These are phyloP conservation scores for Coecobrya sp. DNA, from an alignment of 2,888 invertebrate genomes.

Conservation along the genomic window DNA sequence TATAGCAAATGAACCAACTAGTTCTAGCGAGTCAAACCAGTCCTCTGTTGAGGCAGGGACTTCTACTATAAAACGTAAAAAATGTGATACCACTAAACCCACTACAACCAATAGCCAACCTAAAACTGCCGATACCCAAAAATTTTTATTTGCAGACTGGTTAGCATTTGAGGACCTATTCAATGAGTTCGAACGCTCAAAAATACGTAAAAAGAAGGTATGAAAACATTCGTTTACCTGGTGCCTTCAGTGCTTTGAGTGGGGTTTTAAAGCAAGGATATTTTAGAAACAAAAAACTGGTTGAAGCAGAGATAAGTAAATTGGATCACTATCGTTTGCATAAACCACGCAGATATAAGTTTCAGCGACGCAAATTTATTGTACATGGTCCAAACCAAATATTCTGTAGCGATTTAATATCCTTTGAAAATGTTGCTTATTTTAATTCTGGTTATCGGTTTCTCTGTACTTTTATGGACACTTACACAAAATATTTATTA, in stretches of 20 bases:
- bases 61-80: too few species aligned
- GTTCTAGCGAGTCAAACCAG: too few species aligned
- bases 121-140: too few species aligned
- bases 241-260: background rate
- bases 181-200: background rate
- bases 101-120: too few species aligned
- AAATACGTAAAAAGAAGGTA: conserved; percentile 40
- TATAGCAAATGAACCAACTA: too few species aligned
- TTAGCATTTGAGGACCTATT: background rate
- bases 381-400: background rate
- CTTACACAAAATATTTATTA: background rate
- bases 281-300: background rate
- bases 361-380: background rate
- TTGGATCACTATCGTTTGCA: background rate
- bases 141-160: background rate
- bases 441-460: background rate
- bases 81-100: too few species aligned
- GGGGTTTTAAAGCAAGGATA: background rate
- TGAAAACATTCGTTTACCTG: background rate
- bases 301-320: background rate
- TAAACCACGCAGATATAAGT: background rate
- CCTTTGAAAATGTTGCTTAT: background rate
- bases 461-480: background rate
- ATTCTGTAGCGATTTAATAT: background rate
- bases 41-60: too few species aligned